Base-by-base conservation (phyloP, 2,113 vertebrate genomes). In the Prunella fulvescens region DNA sequence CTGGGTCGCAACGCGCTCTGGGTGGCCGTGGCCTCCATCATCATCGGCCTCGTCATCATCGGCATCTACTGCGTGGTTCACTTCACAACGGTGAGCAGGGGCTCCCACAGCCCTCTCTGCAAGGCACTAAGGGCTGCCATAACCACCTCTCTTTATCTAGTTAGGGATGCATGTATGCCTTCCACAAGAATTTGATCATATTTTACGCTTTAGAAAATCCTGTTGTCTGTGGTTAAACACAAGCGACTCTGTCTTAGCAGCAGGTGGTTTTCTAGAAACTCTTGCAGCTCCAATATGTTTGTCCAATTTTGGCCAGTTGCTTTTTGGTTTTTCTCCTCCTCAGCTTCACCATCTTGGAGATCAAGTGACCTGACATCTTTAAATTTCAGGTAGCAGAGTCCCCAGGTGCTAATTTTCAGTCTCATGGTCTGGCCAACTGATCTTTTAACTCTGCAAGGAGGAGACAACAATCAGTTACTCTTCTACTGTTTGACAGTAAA, bases 1-100 rank as follows among this genome's bases (percentile, higher is more conserved):
- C 97, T 99, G 81, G 98, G 98, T 79, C 97, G 95, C 90, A 99
- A 98, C 31, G 98, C 99, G 18, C 97, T 99, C 70, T 98, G 98
- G 97, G 98, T 99, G 37, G 98, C 98, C 39, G 96, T 99, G 3
- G 98, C 97, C 17, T 99, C 98, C 6, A 98, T 99, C 70, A 71
- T 98, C 91, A 98, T 98, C 4, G 98, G 99, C 79, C 96, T 99
- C 17, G 16, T 98, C 87, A 91, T 99, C 93, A 98, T 99, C 12
- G 96, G 96, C 10, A 84, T 98, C 80, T 98, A 95, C 76, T 98
- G 92, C 22, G 93, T 85, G 10, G 98, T 99, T 84, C 98, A 99
- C 88, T 98, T 99, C 95, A 97, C 98, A n/a, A 98, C 97, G 97
- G 98, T 99, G 98, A 95, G 98, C 81, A 42, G 8, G 12, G 0